phyloP scores from a whole-genome alignment of 2,888 invertebrate species.

The Vanessa cardui region DNA sequence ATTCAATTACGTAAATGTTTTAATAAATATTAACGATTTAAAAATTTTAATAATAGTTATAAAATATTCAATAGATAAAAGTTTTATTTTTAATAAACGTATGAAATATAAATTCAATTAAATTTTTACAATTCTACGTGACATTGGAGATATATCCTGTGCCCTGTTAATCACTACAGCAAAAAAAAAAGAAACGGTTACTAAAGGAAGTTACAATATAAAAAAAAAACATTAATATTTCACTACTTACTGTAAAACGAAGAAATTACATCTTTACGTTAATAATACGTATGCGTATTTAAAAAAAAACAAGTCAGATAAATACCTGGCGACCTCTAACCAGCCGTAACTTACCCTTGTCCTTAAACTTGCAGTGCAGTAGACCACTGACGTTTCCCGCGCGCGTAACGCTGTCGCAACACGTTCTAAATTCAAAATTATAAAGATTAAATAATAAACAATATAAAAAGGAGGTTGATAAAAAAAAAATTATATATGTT shows the following conservation, averaged over 20 bases:
- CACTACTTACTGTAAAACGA: not conserved
- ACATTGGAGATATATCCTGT: too few relatives aligned
- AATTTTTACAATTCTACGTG: too few relatives aligned
- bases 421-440: constrained; percentile 29
- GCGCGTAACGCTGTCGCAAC: constrained; percentile 36
- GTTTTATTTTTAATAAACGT: too few relatives aligned
- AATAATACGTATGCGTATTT: not conserved
- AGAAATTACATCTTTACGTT: not conserved
- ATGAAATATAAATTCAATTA: too few relatives aligned
- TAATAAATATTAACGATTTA: too few relatives aligned
- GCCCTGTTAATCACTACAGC: too few relatives aligned
- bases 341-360: constrained; percentile 45
- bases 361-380: constrained; percentile 61
- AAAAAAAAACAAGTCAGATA: not conserved
- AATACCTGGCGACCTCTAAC: constrained; percentile 27
- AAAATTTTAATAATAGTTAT: too few relatives aligned
- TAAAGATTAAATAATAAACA: constrained; percentile 16
- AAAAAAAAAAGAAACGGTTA: too few relatives aligned
- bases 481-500: not conserved
- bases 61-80: too few relatives aligned
- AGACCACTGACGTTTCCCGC: constrained; percentile 22
- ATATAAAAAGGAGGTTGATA: not conserved
- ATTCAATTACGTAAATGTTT: too few relatives aligned
- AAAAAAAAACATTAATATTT: not conserved
- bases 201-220: too few relatives aligned